Base-by-base conservation (phyloP, 2,888 invertebrate genomes). In the Napeogenes sylphis region DNA sequence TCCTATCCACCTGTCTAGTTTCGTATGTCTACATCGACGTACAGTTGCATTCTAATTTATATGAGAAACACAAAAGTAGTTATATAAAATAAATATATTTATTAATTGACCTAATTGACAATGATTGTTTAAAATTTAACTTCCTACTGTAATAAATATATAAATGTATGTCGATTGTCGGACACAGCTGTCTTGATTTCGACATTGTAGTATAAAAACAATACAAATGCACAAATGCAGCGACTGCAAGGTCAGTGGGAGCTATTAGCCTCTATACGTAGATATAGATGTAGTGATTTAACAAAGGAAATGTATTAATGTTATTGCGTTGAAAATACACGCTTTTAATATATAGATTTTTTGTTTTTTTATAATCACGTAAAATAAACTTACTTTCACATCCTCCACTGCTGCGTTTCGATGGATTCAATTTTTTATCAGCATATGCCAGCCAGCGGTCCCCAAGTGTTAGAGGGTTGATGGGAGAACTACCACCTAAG, bases 401-500 rank as follows among this genome's bases (percentile, higher is more conserved):
- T 2, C 96, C 96, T 2, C 97, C 97, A 65, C 94, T 94, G 81
- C 96, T 97, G 62, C 95, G 92, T 80, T 94, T 94, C 0, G 94
- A 92, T 57, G 94, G 93, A 66, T 95, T 91, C 56, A 98, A 88
- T 82, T 95, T 96, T 78, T 95, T 95, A 79, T 98, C 98, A 60
- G 97, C 96, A 77, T 95, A 96, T 0, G 95, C 95, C 71, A 96
- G 84, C 96, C 96, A 96, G 77, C 96, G 92, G 38, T 95, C 93
- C 0, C 98, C 98, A 35, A 99, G 86, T 0, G 98, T 95, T 55
- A 98, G 91, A 0, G 99, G 98, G 89, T 97, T 97, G 58, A 87
- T 76, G 0, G 87, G 85, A 51, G 82, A 68, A 32, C 71, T 76
- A 2, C 91, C 86, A 2, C 90, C 91, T 38, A 90, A 90, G 2